Evolutionary conservation across 1,140 invertebrate species (phyloP), one percentile per base, ranked within the genome.

Genomic region (Bilobella aurantiaca): DNA sequence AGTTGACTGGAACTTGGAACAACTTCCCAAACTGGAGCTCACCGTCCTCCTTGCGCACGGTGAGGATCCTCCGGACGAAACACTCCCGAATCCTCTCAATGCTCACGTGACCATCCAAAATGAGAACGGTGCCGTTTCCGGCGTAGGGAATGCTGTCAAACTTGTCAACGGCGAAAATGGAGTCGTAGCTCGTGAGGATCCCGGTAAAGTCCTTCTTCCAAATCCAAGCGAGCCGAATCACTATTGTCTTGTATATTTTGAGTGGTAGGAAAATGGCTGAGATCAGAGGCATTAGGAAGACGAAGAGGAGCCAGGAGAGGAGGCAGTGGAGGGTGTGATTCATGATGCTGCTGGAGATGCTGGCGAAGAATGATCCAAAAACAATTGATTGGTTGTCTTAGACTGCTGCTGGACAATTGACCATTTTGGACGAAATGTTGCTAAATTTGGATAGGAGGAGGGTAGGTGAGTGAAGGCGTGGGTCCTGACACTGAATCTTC

Each of bases 101-200:
- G 8, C 28, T 29, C 14, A 69, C 49, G 16, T 65, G 32, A 25
- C 60, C 62, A 25, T 69, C 57, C 0, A 70, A n/a, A n/a, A 66
- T 60, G 16, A 73, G 42, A 2, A 70, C 31, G 1, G 71, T 73
- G 1, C 66, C 57, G 21, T 73, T 73, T 18, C 30, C 64, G 8
- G 71, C 71, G 56, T 67, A 70, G 8, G 71, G 63, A 23, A 57
- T 47, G 12, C 25, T 56, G 56, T 62, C 61, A 25, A 42, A 67
- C 18, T 65, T 37, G 42, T 70, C 69, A 21, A 70, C 46, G 14
- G 69, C 69, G 58, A 70, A 70, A 25, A 70, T 70, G 18, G 58
- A 63, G 47, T 70, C 69, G 46, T 70, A 70, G 23, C 63, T 66
- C 27, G 65, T 67, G 1, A 70, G 61, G 8, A 46, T 12, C 23